Evolutionary conservation across 35 echinoderm and acorn worm species (phyloP), one percentile per base, ranked within the genome.

Genomic region (Apostichopus japonicus): DNA sequence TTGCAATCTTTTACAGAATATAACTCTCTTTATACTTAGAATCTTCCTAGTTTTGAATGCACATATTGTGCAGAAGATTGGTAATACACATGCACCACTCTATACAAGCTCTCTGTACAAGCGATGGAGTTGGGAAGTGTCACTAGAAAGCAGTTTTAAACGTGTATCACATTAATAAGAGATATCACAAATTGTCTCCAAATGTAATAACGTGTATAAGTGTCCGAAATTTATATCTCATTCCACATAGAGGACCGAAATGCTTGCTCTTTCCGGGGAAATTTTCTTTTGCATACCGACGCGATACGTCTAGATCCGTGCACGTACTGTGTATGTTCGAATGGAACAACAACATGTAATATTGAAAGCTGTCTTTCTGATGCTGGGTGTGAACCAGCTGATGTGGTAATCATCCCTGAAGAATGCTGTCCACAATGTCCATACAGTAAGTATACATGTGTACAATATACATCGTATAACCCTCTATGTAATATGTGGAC

Each of bases 391-490:
- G 8, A 4, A 8, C 3, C 21, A 8, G 8, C 21, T 17, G 77
- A 6, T 44, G 77, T 78, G 8, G 17, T 78, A 8, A 0, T 24
- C 9, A 78, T 78, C 77, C 21, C 77, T 78, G 21, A 78, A 24
- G 77, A 23, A 78, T 78, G 77, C 33, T 78, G 77, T 78, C 77
- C 77, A 78, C 77, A 78, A 17, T 78, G 77, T 17, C 77, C 77
- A 44, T 78, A 78, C 77, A 78, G 77, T 78, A 17, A 44, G 33
- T 44, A n/a, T n/a, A 44, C 33, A 44, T 44, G 33, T 44, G 33
- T 44, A 44, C 33, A 44, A 44, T 44, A 78, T 9, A 44, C 33
- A 44, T 44, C 33, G 33, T 44, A 44, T 44, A 44, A 44, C 33
- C 33, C 33, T 44, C 33, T 44, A 4, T 44, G 33, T 44, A 44